Evolutionary conservation across 92 coral and sea anemone genomes (phyloP).

Genomic region (Parazoanthus darwini): DNA sequence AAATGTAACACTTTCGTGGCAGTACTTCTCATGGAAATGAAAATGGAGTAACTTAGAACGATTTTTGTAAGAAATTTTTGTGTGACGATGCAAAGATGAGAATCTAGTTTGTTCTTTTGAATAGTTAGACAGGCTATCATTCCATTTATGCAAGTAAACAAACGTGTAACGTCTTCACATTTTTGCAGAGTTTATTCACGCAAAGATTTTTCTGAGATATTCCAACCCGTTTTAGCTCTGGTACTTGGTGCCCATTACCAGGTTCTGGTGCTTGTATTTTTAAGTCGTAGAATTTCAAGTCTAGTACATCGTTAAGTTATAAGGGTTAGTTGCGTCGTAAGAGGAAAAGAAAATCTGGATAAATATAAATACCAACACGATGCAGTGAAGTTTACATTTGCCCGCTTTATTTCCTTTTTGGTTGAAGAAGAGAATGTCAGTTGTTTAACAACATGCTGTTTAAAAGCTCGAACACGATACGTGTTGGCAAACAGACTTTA

Average conservation of each 20-base stretch:
- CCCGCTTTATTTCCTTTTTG: neutral
- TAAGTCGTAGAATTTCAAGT: neutral
- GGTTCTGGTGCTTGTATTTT: slow-evolving; percentile 4
- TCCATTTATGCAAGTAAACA: neutral
- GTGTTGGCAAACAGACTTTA: neutral
- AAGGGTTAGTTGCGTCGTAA: neutral
- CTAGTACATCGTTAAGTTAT: slow-evolving; percentile 23
- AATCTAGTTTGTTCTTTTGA: neutral
- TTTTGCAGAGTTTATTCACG: neutral
- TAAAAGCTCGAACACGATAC: neutral
- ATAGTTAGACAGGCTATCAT: neutral
- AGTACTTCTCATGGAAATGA: neutral
- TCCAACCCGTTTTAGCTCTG: neutral
- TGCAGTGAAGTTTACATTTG: neutral
- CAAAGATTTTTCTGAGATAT: neutral
- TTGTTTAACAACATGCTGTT: neutral
- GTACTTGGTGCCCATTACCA: slow-evolving; percentile 2
- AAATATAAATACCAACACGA: neutral
- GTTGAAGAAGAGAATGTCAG: neutral
- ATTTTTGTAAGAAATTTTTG: neutral
- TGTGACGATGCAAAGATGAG: no score
- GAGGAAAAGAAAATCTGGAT: neutral
- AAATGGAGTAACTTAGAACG: neutral
- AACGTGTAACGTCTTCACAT: neutral
- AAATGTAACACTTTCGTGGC: neutral